These are phyloP conservation scores for Takifugu rubripes DNA, from an alignment of 2,797 vertebrate species.

Conservation along the genomic window DNA sequence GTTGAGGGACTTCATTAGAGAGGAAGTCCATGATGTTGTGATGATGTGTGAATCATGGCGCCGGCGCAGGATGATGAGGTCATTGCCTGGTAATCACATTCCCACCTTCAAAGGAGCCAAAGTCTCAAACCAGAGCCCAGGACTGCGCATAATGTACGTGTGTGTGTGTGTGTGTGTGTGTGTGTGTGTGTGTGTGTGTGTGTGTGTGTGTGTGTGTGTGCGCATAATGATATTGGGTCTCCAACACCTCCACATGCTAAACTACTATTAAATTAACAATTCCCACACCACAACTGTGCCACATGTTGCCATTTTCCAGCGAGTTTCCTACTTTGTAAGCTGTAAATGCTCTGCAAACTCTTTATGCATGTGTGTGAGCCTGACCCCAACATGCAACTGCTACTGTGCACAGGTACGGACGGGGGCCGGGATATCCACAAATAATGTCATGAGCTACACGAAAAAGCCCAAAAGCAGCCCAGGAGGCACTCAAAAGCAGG, in stretches of 20 bases:
- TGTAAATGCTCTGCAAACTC: slow-evolving; percentile 46
- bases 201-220: slow-evolving; percentile 13
- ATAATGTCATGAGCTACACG: too few species aligned
- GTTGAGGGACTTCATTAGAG: slow-evolving; percentile 79
- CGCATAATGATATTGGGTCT: slow-evolving; percentile 21
- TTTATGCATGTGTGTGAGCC: slow-evolving; percentile 15
- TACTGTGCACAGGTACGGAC: neutral
- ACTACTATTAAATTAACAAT: slow-evolving; percentile 51
- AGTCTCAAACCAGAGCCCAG: slow-evolving; percentile 52
- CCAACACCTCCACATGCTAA: slow-evolving; percentile 50
- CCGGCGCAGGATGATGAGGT: slow-evolving; percentile 74
- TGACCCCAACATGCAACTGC: slow-evolving; percentile 8
- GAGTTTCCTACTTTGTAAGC: slow-evolving; percentile 26
- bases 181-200: slow-evolving; percentile 23
- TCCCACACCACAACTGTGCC: slow-evolving; percentile 18
- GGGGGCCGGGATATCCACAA: too few species aligned
- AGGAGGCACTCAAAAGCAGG: slow-evolving; percentile 1
- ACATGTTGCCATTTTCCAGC: slow-evolving; percentile 4
- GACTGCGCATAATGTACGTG: slow-evolving; percentile 26
- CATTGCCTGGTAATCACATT: slow-evolving; percentile 78
- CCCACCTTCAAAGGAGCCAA: slow-evolving; percentile 70
- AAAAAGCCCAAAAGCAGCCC: neutral
- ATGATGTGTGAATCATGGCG: slow-evolving; percentile 81
- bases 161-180: slow-evolving; percentile 13
- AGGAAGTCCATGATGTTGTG: slow-evolving; percentile 77